phyloP scores from a whole-genome alignment of 1,140 invertebrate genomes.

The Leptopilina boulardi region DNA sequence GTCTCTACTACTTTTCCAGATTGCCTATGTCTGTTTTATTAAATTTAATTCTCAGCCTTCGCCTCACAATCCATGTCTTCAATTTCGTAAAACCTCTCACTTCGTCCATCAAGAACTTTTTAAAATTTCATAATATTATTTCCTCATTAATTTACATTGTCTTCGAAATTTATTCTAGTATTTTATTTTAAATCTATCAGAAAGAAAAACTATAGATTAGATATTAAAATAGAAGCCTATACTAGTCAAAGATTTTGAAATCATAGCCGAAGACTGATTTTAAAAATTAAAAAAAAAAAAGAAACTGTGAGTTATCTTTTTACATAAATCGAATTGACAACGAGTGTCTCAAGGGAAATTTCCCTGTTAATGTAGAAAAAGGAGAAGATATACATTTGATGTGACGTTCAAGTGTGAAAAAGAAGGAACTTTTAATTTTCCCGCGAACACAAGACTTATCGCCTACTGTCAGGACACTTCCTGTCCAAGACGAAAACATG shows the following conservation, averaged over 20 bases:
- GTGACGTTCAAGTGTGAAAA: constrained; percentile 9
- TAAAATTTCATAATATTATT: neutral
- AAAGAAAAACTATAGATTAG: too few species aligned
- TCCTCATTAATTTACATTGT: neutral
- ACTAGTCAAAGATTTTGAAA: too few species aligned
- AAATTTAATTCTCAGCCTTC: constrained; percentile 59
- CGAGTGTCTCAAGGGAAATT: constrained; percentile 55
- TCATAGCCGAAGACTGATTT: too few species aligned
- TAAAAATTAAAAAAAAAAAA: too few species aligned
- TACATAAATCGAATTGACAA: neutral
- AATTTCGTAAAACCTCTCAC: constrained; percentile 6
- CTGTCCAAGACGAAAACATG: constrained; percentile 15
- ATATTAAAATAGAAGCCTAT: too few species aligned
- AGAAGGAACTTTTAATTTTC: constrained; percentile 57
- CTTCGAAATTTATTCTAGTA: neutral
- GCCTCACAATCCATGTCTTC: neutral
- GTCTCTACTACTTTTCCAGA: constrained; percentile 59
- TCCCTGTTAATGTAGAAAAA: constrained; percentile 43
- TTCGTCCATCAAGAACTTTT: neutral
- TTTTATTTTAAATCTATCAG: too few species aligned
- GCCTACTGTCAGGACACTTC: constrained; percentile 26
- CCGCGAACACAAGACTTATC: constrained; percentile 52
- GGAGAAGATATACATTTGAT: constrained; percentile 38
- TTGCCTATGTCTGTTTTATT: constrained; percentile 67
- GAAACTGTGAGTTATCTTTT: neutral